phyloP scores from a whole-genome alignment of 2,113 vertebrate genomes.

The Psammodynastes pulverulentus region DNA sequence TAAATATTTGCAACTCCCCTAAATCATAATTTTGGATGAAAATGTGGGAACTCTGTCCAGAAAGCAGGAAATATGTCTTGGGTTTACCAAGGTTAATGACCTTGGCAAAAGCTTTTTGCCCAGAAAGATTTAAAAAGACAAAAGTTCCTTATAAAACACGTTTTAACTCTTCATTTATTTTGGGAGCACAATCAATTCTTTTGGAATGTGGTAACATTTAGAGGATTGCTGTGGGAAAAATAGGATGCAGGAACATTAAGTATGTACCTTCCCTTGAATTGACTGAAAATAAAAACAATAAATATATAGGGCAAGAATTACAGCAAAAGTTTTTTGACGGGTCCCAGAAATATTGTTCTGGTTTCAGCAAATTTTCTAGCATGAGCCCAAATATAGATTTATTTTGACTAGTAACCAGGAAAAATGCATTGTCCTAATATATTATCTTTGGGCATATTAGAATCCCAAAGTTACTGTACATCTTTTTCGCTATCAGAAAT shows the following conservation, averaged over 20 bases:
- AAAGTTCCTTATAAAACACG: neutral
- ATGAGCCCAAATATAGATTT: neutral
- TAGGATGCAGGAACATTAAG: neutral
- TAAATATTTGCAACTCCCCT: neutral
- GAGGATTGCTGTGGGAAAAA: neutral
- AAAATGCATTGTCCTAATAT: neutral
- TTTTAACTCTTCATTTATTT: neutral
- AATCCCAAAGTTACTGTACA: neutral
- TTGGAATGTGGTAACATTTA: neutral
- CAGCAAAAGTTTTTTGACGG: neutral
- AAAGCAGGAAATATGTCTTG: neutral
- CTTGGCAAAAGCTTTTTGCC: neutral
- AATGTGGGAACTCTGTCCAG: neutral
- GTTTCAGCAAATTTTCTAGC: neutral
- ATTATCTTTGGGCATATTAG: neutral
- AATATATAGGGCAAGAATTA: neutral
- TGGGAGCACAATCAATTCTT: neutral
- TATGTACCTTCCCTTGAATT: neutral
- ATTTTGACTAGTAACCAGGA: neutral
- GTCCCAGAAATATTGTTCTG: neutral
- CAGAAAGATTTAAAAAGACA: neutral
- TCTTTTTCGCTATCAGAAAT: neutral
- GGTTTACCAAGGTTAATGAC: neutral
- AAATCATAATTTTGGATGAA: neutral
- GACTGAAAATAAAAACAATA: neutral